Percentiles rank a stretch among this genome's conserved stretches.
Conservation (phyloP, 2,797 vertebrate species). For the Anas bahamensis region DNA sequence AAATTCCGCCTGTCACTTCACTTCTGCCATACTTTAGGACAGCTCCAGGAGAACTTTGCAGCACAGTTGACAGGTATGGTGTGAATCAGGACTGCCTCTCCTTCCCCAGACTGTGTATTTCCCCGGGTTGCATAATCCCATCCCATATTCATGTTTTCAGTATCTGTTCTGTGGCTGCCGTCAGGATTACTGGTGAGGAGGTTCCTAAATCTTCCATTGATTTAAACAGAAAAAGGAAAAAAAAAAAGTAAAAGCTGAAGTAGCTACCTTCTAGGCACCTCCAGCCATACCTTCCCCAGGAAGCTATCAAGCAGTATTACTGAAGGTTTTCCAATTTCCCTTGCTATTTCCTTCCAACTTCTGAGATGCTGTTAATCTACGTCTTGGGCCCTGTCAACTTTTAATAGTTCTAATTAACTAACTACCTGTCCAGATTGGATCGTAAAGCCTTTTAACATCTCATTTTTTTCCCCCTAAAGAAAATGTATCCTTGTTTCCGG, state of each 20-base stretch:
- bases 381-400: slow-evolving; percentile 72
- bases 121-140: neutral
- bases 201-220: slow-evolving; percentile 36
- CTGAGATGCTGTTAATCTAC: slow-evolving; percentile 71
- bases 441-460: slow-evolving; percentile 80
- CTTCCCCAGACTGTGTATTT: neutral
- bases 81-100: neutral
- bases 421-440: slow-evolving; percentile 68
- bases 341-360: slow-evolving; percentile 60
- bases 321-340: slow-evolving; percentile 71
- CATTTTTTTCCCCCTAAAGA: slow-evolving; percentile 63
- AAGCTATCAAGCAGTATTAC: slow-evolving; percentile 46
- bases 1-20: neutral
- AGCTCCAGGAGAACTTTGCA: neutral
- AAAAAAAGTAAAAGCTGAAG: neutral
- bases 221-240: neutral
- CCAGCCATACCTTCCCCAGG: neutral
- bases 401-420: slow-evolving; percentile 81
- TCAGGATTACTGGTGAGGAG: slow-evolving; percentile 31
- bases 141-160: slow-evolving; percentile 4
- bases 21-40: neutral
- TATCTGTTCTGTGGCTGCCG: neutral
- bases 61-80: neutral
- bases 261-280: neutral
- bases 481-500: slow-evolving; percentile 72